A percentile compares a stretch with the other conserved stretches of the same genome.
These are phyloP conservation scores for Plutella xylostella DNA, from an alignment of 2,888 invertebrate genomes.

Conservation along the genomic window DNA sequence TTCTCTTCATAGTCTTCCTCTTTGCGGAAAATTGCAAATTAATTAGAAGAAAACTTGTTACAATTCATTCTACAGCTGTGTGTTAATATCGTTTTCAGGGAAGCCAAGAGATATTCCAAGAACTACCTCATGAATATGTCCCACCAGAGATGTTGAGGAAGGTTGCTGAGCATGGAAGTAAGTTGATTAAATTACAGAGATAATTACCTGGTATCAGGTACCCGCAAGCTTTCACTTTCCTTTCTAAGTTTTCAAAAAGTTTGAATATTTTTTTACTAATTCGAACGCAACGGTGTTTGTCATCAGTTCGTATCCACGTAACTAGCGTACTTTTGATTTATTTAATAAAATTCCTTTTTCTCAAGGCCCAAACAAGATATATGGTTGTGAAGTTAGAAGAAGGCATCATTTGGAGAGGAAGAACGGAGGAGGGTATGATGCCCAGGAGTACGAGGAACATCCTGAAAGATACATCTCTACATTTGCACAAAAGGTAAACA, in stretches of 20 bases:
- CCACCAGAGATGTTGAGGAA: conserved; percentile 94
- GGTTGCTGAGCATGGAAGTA: conserved; percentile 97
- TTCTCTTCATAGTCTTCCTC: too few relatives aligned
- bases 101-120: conserved; percentile 94
- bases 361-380: conserved; percentile 91
- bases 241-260: neutral
- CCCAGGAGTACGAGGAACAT: conserved; percentile 85
- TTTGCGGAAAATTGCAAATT: too few relatives aligned
- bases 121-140: conserved; percentile 97
- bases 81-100: too few relatives aligned
- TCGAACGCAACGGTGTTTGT: neutral
- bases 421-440: conserved; percentile 92
- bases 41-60: too few relatives aligned
- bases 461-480: conserved; percentile 96
- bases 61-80: too few relatives aligned
- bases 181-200: conserved; percentile 30
- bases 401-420: conserved; percentile 93
- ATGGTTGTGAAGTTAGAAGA: conserved; percentile 95
- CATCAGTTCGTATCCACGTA: too few relatives aligned
- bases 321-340: neutral
- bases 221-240: neutral
- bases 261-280: neutral
- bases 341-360: conserved; percentile 6
- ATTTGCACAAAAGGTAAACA: conserved; percentile 86
- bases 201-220: neutral